Conservation (phyloP, 2,113 vertebrate species). For the Chelonoidis abingdonii region DNA sequence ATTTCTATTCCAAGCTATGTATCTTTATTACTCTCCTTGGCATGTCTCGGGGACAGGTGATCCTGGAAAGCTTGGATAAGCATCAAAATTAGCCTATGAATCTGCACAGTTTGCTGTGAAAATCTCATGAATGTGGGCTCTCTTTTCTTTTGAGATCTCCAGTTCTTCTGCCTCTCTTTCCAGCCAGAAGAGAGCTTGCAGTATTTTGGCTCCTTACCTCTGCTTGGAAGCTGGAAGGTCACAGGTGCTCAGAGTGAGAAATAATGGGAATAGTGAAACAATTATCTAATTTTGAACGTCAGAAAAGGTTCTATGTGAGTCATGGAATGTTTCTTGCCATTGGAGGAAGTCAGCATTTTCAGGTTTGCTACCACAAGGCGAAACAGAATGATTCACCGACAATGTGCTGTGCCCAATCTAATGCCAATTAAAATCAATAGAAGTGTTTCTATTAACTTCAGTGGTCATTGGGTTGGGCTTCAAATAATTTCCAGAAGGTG, state of each 20-base stretch:
- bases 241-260: not conserved
- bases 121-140: not conserved
- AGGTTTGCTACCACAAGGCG: not conserved
- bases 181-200: not conserved
- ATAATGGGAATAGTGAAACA: not conserved
- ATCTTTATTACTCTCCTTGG: not conserved
- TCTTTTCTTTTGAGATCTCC: not conserved
- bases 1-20: not conserved
- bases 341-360: not conserved
- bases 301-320: not conserved
- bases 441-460: not conserved
- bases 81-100: not conserved
- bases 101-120: not conserved
- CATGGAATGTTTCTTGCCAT: not conserved
- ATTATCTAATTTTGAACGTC: not conserved
- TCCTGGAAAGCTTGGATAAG: not conserved
- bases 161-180: not conserved
- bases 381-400: not conserved
- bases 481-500: not conserved
- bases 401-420: not conserved
- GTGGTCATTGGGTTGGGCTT: rapidly evolving
- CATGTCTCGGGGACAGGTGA: not conserved
- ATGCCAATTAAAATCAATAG: not conserved
- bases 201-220: not conserved
- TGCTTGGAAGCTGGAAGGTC: not conserved